Evolutionary conservation across 2,797 vertebrate species (phyloP).

Genomic region (Gobionotothen gibberifrons): DNA sequence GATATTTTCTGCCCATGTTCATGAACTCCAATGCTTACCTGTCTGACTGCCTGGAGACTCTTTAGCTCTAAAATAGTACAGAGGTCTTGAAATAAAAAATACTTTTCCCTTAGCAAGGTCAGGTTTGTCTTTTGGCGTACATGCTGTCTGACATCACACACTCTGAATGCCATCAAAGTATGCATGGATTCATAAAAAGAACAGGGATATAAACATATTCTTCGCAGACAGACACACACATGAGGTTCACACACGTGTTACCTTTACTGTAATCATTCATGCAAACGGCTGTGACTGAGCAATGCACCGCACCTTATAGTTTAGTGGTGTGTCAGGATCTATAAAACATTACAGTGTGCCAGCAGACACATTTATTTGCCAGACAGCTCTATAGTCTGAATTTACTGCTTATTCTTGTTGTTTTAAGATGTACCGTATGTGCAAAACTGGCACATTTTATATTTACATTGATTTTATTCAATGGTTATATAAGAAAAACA

Average conservation of each 20-base stretch:
- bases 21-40: background rate
- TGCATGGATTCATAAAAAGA: background rate
- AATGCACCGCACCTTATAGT: background rate
- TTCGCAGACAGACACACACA: background rate
- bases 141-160: background rate
- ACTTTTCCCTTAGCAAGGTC: background rate
- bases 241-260: constrained; percentile 1
- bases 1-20: background rate
- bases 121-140: background rate
- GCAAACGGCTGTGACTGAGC: background rate
- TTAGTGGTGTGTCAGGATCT: background rate
- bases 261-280: constrained; percentile 1
- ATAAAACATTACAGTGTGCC: background rate
- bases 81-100: background rate
- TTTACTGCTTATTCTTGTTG: background rate
- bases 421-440: background rate
- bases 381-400: too few relatives aligned
- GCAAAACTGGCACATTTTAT: background rate
- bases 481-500: background rate
- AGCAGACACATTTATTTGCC: background rate
- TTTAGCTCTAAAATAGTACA: background rate
- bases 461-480: background rate
- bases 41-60: background rate
- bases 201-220: background rate
- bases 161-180: background rate